Base-by-base conservation (phyloP, 2,888 invertebrate species). In the Calephelis perditalis region DNA sequence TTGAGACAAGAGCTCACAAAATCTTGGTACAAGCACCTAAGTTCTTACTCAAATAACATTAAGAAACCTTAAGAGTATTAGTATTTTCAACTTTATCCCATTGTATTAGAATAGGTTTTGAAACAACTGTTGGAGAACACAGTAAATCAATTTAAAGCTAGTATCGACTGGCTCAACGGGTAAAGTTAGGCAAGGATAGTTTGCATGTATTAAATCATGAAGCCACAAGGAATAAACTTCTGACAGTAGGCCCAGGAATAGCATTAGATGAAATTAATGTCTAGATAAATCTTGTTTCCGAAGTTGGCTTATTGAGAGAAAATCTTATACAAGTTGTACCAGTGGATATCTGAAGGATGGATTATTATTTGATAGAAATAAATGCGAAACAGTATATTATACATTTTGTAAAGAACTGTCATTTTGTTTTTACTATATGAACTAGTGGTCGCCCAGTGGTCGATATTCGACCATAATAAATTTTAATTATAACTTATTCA, bases 1-100 rank as follows among this genome's bases (percentile, higher is more conserved):
- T 64, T 55, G 65, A 68, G 61, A 66, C 36, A 35, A 69, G 70
- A 71, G 73, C 67, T 73, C 70, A 68, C 72, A 72, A 77, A 76
- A 78, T 79, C 78, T 79, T 74, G 70, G 71, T 73, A 75, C 72
- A 72, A 65, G 57, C 68, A 67, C 72, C 68, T 71, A 72, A 73
- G 70, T 71, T 72, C 73, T 73, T 72, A 71, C 70, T 73, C 74
- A 76, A 76, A 77, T 75, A 75, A 77, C 71, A 73, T 73, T 69
- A 73, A 73, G 69, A 72, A 73, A 72, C 72, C 73, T 73, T 74
- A 71, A 70, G 72, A 75, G 44, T 40, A 45, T 56, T 55, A 56
- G 59, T 40, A 74, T 67, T 70, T 65, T 64, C 65, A 68, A 67
- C 72, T 69, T 62, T 76, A 70, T 68, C 65, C 45, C 59, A 57